Evolutionary conservation across 2,113 vertebrate species (phyloP), one percentile per base, ranked within the genome.

Genomic region (Monopterus albus): DNA sequence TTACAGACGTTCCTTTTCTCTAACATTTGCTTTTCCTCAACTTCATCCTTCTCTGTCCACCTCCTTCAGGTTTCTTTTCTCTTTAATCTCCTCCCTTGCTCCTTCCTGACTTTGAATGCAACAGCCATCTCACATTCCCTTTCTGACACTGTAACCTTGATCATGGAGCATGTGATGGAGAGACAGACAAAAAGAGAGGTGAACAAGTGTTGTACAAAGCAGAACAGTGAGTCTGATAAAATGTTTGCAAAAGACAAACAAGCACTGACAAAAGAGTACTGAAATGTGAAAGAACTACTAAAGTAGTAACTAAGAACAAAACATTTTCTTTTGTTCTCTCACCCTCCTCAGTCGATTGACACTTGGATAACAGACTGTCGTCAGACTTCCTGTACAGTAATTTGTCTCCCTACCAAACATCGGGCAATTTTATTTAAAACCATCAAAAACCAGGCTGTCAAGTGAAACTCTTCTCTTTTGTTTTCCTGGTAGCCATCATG

Each of bases 91-190:
- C 5, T 26, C 3, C 39, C 8, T 43, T 0, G 0, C 8, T 39
- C 52, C 21, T 39, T 1, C 8, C 67, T 43, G n/a, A 38, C 40
- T 33, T 23, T 38, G 0, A 66, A 0, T 21, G 20, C 11, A 67
- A 20, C 29, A 53, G 26, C 3, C 18, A 26, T 38, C 58, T 50
- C 18, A 43, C 28, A 14, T 52, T 73, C 33, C 29, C 52, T 20
- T 46, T 35, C 49, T 25, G 18, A 60, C 18, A 49, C n/a, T 9
- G 23, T 46, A 1, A 55, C 52, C 61, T 53, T 75, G 61, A 36
- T 25, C 2, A 1, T 47, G 39, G n/a, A n/a, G n/a, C 9, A 10
- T 0, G 20, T 66, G 38, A 43, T 4, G 10, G 17, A n/a, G 38
- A 58, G 11, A 38, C 2, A 45, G 21, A 62, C 0, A 12, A 11